A percentile compares a stretch with the other conserved stretches of the same genome.
These are phyloP conservation scores for Scelioninae gen. 2 DNA, from an alignment of 2,888 invertebrate genomes.

Conservation along the genomic window DNA sequence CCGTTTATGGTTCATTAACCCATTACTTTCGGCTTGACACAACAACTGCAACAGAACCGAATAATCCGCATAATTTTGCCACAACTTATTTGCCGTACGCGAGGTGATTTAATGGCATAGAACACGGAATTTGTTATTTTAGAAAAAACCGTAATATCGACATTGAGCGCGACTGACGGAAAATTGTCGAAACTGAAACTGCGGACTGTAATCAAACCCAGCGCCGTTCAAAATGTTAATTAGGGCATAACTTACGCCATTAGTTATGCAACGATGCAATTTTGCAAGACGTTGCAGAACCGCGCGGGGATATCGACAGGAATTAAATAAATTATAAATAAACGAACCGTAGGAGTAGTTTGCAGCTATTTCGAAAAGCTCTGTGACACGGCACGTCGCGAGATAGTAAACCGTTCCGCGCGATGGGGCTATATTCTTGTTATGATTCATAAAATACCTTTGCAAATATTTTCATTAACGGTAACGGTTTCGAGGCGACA, in stretches of 20 bases:
- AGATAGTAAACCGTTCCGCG: conserved; percentile 5
- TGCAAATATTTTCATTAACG: conserved; percentile 21
- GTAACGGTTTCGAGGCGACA: neutral
- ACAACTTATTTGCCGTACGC: no score
- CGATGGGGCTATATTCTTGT: conserved; percentile 16
- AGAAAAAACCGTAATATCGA: neutral
- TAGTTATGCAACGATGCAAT: conserved; percentile 25
- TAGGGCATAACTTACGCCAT: conserved; percentile 32
- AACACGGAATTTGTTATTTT: no score
- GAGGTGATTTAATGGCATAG: no score
- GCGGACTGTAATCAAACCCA: conserved; percentile 17
- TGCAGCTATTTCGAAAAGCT: no score
- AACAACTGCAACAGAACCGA: no score
- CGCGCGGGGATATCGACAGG: neutral
- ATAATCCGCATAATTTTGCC: no score
- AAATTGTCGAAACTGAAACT: conserved; percentile 21
- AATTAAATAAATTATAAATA: conserved; percentile 4
- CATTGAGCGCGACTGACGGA: neutral
- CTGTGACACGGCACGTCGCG: no score
- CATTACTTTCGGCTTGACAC: no score
- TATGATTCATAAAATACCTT: conserved; percentile 30
- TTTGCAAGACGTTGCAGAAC: conserved; percentile 16
- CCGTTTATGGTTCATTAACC: no score
- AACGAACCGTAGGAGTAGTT: no score
- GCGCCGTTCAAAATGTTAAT: conserved; percentile 33